Evolutionary conservation across 2,113 vertebrate genomes (phyloP), one percentile per base, ranked within the genome.

Genomic region (Felis chaus): DNA sequence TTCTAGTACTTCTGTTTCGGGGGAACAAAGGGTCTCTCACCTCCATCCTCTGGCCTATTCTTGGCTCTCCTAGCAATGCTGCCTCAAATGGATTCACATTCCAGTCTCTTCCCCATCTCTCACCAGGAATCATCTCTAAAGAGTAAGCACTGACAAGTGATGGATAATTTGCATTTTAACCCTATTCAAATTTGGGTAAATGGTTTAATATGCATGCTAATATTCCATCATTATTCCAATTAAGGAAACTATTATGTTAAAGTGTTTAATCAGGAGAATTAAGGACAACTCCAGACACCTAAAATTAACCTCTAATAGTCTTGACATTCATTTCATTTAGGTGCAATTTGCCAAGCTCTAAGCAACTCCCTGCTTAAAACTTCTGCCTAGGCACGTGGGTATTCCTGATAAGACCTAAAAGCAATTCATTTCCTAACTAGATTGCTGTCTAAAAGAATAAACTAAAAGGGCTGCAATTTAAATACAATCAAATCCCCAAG

Each of bases 181-280:
- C 97, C 97, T 98, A 96, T 97, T 98, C 97, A 97, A 96, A 98
- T 98, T 91, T 96, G 89, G 96, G 97, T 96, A 98, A 98, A 97
- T 97, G 94, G 95, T 91, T 98, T 97, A 97, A 98, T 97, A 97
- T 94, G 92, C 97, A 98, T 97, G 88, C 94, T 97, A 98, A 98
- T 98, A 98, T 98, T 98, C 97, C 95, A 98, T 96, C 97, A 97
- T 98, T 97, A 98, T 97, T 95, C 97, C 98, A 97, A 98, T 97
- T 98, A 97, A 97, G 88, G 95, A 97, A 98, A 98, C 97, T 96
- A 98, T 97, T 97, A 98, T 95, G 97, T 97, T 97, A 97, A 98
- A 97, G 90, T 97, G 94, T 97, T 98, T 98, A 98, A 98, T 98
- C 97, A 98, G 95, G 82, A 98, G 97, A 97, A 97, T 98, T 96